Evolutionary conservation across 2,888 invertebrate species (phyloP).

Genomic region (Dione vanillae): DNA sequence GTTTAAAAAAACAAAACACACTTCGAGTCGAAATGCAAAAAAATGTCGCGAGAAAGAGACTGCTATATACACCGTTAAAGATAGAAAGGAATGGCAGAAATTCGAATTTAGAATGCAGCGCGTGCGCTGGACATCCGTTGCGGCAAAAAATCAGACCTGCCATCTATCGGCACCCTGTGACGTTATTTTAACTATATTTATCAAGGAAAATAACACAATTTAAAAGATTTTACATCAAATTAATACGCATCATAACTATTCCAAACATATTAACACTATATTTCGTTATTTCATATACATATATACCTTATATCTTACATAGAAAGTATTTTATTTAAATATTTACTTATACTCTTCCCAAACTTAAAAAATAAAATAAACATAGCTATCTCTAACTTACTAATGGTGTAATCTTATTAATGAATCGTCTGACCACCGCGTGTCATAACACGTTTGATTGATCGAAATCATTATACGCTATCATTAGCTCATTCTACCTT

Average conservation of each 20-base stretch:
- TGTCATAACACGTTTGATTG: conserved; percentile 64
- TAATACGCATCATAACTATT: not conserved
- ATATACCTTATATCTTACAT: not conserved
- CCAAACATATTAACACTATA: not conserved
- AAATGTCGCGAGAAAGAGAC: conserved; percentile 74
- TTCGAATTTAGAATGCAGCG: conserved; percentile 82
- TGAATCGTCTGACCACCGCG: conserved; percentile 64
- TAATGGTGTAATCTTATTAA: conserved; percentile 70
- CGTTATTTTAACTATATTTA: conserved; percentile 53
- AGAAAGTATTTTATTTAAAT: not conserved
- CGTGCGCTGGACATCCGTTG: conserved; percentile 82
- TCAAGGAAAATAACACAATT: not conserved
- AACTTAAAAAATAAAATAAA: conserved; percentile 10
- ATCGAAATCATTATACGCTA: conserved; percentile 60
- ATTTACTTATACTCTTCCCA: not conserved
- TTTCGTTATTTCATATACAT: not conserved
- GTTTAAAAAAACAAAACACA: conserved; percentile 78
- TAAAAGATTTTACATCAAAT: not conserved
- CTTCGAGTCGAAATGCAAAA: conserved; percentile 82
- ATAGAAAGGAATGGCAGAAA: conserved; percentile 67
- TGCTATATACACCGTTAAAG: conserved; percentile 56
- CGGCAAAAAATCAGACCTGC: conserved; percentile 72
- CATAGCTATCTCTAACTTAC: conserved; percentile 54
- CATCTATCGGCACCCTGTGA: conserved; percentile 71
- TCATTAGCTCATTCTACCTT: conserved; percentile 50